Conservation (phyloP, 2,113 vertebrate species). For the Sphyrna mokarran region DNA sequence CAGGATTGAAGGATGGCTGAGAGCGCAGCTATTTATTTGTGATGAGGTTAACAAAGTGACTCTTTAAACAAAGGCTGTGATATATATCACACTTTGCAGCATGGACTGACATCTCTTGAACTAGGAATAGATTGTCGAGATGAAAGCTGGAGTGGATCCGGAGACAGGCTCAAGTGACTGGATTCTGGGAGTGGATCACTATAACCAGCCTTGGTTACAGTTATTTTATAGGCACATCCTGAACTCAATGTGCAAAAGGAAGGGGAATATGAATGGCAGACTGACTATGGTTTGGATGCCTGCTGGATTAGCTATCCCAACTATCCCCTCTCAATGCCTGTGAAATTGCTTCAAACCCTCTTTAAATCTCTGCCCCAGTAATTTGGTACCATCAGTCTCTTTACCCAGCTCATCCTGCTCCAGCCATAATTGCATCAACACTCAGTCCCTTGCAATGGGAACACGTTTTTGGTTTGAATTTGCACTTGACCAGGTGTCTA, state of each 20-base stretch:
- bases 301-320: too few relatives aligned
- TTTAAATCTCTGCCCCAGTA: neutral
- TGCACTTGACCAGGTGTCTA: constrained; percentile 28
- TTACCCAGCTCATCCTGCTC: neutral
- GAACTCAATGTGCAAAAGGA: neutral
- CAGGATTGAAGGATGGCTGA: neutral
- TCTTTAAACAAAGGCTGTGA: neutral
- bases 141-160: too few relatives aligned
- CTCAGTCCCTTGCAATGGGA: neutral
- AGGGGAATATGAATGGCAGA: too few relatives aligned
- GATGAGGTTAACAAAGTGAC: neutral
- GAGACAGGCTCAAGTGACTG: too few relatives aligned
- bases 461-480: neutral
- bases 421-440: neutral
- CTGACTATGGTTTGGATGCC: neutral
- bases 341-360: neutral
- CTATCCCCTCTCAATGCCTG: neutral
- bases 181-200: neutral
- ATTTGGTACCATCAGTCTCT: neutral
- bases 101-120: neutral
- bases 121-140: too few relatives aligned
- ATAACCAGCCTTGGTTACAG: neutral
- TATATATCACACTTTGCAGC: neutral
- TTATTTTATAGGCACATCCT: neutral
- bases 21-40: neutral